Percentiles rank a stretch among this genome's conserved stretches.
Evolutionary conservation across 2,888 invertebrate species (phyloP).

Genomic region (Alsophila aescularia): DNA sequence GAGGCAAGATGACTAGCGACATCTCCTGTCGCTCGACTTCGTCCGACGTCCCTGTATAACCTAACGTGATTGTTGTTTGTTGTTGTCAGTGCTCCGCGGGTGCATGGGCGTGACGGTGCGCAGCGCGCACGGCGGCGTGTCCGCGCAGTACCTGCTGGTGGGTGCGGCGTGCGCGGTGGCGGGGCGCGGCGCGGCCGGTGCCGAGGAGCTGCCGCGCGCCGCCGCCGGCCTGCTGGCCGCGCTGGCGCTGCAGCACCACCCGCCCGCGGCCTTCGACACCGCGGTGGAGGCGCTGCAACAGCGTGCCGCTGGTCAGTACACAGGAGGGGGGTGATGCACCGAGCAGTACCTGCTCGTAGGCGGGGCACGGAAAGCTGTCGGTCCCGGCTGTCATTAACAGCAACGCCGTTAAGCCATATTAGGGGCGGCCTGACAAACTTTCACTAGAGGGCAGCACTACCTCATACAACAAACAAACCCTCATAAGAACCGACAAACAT

Average conservation of each 20-base stretch:
- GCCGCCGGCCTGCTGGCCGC: constrained; percentile 88
- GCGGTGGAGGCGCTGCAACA: constrained; percentile 83
- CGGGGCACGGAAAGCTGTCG: too few relatives aligned
- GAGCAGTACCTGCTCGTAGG: too few relatives aligned
- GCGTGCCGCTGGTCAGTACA: constrained; percentile 44
- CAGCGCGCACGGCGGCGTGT: constrained; percentile 67
- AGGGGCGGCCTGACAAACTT: too few relatives aligned
- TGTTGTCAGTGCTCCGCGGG: constrained; percentile 66
- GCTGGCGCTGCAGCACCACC: constrained; percentile 87
- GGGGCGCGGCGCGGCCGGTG: constrained; percentile 86
- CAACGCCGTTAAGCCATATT: too few relatives aligned
- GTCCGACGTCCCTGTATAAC: too few relatives aligned
- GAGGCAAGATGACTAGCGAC: too few relatives aligned
- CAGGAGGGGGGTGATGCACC: too few relatives aligned
- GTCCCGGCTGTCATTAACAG: too few relatives aligned
- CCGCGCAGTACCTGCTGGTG: constrained; percentile 85
- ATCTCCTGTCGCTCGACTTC: too few relatives aligned
- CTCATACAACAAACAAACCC: too few relatives aligned
- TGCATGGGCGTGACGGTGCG: constrained; percentile 72
- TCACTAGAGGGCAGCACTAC: too few relatives aligned
- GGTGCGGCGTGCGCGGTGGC: constrained; percentile 89
- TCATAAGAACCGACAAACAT: too few relatives aligned
- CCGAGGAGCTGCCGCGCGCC: constrained; percentile 88
- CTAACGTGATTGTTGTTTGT: not conserved
- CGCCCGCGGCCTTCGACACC: constrained; percentile 80